Conservation (phyloP, 2,888 invertebrate species). For the Glomeris marginata region DNA sequence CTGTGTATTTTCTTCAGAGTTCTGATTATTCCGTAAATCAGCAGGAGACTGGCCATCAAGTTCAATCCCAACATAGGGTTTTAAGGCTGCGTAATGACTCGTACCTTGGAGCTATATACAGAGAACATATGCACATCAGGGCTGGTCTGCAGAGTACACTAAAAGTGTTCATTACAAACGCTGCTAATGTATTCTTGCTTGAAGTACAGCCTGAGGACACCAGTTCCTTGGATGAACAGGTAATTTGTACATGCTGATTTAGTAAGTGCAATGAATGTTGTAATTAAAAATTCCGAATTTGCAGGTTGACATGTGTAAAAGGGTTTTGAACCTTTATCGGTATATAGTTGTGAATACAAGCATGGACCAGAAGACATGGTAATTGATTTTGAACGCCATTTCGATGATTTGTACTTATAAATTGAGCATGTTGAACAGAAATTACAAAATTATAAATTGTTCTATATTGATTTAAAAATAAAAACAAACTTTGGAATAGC, state of each 20-base stretch:
- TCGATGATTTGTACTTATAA: no score
- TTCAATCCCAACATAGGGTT: slow-evolving; percentile 22
- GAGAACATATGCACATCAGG: slow-evolving; percentile 56
- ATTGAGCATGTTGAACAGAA: no score
- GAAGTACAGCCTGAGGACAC: slow-evolving; percentile 39
- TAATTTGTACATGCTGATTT: slow-evolving; percentile 3
- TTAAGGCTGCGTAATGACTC: slow-evolving; percentile 60
- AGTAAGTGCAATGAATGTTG: background rate
- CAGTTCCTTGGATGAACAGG: slow-evolving; percentile 66
- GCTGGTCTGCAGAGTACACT: slow-evolving; percentile 50
- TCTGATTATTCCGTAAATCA: background rate
- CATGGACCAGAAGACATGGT: slow-evolving; percentile 87
- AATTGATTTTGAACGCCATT: slow-evolving; percentile 21
- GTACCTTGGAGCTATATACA: slow-evolving; percentile 65
- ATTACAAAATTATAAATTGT: no score
- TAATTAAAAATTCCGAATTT: no score
- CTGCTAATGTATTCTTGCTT: slow-evolving; percentile 82
- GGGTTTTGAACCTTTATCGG: slow-evolving; percentile 87
- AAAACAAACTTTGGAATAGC: no score
- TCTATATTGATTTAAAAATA: no score
- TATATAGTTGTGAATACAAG: slow-evolving; percentile 94
- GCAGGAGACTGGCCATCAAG: no score
- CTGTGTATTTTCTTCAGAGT: slow-evolving; percentile 12
- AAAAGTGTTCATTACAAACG: slow-evolving; percentile 84
- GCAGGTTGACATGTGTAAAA: slow-evolving; percentile 80